Percentiles rank a stretch among this genome's conserved stretches.
phyloP scores from a whole-genome alignment of 2,888 invertebrate genomes.

The Cheilosia scutellata region DNA sequence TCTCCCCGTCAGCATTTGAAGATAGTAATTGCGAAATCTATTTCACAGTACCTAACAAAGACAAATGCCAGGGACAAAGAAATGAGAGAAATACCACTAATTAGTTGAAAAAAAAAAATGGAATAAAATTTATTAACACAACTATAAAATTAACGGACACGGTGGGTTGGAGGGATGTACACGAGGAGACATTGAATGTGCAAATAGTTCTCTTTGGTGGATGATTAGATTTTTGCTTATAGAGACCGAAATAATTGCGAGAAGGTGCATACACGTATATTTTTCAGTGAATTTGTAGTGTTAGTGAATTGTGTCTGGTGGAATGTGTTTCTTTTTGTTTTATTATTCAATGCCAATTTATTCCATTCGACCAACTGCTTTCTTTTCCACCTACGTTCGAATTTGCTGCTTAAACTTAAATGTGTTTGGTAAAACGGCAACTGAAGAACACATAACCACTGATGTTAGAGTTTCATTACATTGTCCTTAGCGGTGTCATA shows the following conservation, averaged over 20 bases:
- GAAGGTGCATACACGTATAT: not conserved
- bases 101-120: constrained; percentile 23
- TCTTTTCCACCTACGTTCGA: too few species aligned
- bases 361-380: too few species aligned
- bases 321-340: too few species aligned
- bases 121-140: constrained; percentile 17
- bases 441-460: too few species aligned
- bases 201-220: constrained; percentile 37
- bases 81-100: constrained; percentile 33
- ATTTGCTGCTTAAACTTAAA: too few species aligned
- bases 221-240: constrained; percentile 23
- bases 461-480: too few species aligned
- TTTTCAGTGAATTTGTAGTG: not conserved
- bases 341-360: too few species aligned
- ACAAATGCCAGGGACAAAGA: constrained; percentile 2
- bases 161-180: not conserved
- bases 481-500: too few species aligned
- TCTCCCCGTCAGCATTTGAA: not conserved
- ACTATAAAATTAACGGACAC: constrained; percentile 16
- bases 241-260: not conserved
- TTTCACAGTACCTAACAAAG: constrained; percentile 1
- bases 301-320: not conserved
- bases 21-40: constrained; percentile 6
- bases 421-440: too few species aligned
- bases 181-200: constrained; percentile 23